Percentiles rank a stretch among this genome's conserved stretches.
Conservation (phyloP, 2,888 invertebrate genomes). For the Anagyrus pseudococci region DNA sequence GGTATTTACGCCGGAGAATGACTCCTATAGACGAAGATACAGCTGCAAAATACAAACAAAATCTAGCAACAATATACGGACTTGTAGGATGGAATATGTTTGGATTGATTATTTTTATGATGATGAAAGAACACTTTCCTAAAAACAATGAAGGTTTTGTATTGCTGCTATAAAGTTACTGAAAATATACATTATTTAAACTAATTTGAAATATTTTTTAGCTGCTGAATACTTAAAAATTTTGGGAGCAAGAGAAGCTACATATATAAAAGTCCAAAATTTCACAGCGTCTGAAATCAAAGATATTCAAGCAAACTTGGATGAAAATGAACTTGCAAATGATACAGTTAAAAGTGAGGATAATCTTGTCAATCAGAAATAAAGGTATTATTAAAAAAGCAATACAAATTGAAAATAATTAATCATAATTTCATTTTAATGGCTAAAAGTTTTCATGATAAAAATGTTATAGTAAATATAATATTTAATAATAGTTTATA, state of each 20-base stretch:
- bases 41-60: constrained; percentile 1
- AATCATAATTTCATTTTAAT: constrained; percentile 19
- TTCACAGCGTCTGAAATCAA: too few relatives aligned
- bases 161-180: constrained; percentile 2
- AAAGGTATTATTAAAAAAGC: constrained; percentile 10
- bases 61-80: constrained; percentile 6
- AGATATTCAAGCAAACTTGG: too few relatives aligned
- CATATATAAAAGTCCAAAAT: constrained; percentile 66
- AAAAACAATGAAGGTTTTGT: not conserved
- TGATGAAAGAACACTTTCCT: not conserved
- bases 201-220: constrained; percentile 54
- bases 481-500: constrained; percentile 37
- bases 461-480: constrained; percentile 30
- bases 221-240: constrained; percentile 67
- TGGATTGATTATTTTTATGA: not conserved
- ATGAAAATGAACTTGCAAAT: constrained; percentile 33
- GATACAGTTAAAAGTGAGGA: constrained; percentile 23
- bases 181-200: not conserved
- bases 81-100: constrained; percentile 16
- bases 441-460: constrained; percentile 24
- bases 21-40: not conserved
- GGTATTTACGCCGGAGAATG: not conserved
- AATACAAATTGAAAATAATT: constrained; percentile 11
- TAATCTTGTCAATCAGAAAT: not conserved
- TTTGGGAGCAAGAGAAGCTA: constrained; percentile 67